phyloP scores from a whole-genome alignment of 2,113 vertebrate genomes.

The Erythrolamprus reginae region DNA sequence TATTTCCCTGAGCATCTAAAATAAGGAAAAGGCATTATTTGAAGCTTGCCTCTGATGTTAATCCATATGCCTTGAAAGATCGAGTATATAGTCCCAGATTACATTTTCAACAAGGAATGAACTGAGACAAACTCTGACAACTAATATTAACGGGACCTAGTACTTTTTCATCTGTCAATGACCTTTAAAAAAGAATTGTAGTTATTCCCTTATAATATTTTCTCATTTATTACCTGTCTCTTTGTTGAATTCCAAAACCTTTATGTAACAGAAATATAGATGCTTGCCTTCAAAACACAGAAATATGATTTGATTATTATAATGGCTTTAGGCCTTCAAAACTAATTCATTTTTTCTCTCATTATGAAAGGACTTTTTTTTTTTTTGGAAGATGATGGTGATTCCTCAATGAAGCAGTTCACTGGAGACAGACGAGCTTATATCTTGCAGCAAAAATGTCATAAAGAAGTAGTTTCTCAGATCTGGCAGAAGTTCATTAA shows the following conservation, averaged over 20 bases:
- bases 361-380: conserved; percentile 45
- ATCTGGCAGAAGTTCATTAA: conserved; percentile 59
- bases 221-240: conserved; percentile 62
- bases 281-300: conserved; percentile 62
- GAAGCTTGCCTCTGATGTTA: conserved; percentile 31
- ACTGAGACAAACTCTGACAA: conserved; percentile 58
- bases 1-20: conserved; percentile 24
- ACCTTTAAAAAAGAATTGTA: conserved; percentile 79
- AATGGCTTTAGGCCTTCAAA: conserved; percentile 49
- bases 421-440: conserved; percentile 50
- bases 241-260: conserved; percentile 50
- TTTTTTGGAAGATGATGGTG: conserved; percentile 35
- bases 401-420: conserved; percentile 43
- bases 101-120: conserved; percentile 52
- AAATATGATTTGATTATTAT: conserved; percentile 63
- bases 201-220: conserved; percentile 65
- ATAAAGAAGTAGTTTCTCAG: conserved; percentile 54
- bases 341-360: conserved; percentile 62
- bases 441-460: conserved; percentile 56
- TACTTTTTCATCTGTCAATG: conserved; percentile 69
- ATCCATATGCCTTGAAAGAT: conserved; percentile 35
- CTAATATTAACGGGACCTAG: conserved; percentile 65
- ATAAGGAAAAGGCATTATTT: conserved; percentile 27
- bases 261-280: conserved; percentile 64
- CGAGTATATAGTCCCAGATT: conserved; percentile 29